Evolutionary conservation across 2,888 invertebrate genomes (phyloP).

Genomic region (Pherbina coryleti): DNA sequence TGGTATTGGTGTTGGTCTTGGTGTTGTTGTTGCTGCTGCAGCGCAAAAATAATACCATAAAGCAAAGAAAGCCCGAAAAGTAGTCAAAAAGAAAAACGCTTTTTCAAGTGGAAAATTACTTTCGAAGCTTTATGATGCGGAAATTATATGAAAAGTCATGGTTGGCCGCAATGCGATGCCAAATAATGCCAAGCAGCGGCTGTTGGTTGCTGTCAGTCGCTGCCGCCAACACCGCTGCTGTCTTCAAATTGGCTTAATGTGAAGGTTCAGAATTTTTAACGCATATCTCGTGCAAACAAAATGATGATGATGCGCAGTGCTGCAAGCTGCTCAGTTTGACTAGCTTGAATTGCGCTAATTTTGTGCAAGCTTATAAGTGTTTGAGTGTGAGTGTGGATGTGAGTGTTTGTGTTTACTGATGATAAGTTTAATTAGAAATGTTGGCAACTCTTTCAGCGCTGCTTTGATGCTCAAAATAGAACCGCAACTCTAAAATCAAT

Average conservation of each 20-base stretch:
- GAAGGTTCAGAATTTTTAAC: no score
- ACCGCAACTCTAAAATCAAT: no score
- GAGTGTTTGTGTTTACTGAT: neutral
- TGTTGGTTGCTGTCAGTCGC: no score
- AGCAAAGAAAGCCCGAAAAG: constrained; percentile 15
- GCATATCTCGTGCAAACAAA: no score
- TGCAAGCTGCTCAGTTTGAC: no score
- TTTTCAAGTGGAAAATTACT: constrained; percentile 68
- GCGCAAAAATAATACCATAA: neutral
- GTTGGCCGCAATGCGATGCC: constrained; percentile 41
- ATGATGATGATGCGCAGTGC: no score
- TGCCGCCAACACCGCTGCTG: no score
- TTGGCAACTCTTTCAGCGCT: neutral
- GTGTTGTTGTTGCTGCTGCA: neutral
- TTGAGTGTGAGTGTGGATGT: neutral
- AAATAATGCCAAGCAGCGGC: neutral
- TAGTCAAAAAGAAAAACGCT: constrained; percentile 39
- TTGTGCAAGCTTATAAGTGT: no score
- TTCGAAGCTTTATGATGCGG: constrained; percentile 68
- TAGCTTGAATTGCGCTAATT: no score
- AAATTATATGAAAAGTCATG: constrained; percentile 68
- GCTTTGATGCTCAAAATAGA: neutral
- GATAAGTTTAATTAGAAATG: constrained; percentile 3
- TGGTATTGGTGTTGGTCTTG: neutral
- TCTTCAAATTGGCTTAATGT: no score